Base-by-base conservation (phyloP, 1,140 invertebrate genomes). In the Campoletis sonorensis region DNA sequence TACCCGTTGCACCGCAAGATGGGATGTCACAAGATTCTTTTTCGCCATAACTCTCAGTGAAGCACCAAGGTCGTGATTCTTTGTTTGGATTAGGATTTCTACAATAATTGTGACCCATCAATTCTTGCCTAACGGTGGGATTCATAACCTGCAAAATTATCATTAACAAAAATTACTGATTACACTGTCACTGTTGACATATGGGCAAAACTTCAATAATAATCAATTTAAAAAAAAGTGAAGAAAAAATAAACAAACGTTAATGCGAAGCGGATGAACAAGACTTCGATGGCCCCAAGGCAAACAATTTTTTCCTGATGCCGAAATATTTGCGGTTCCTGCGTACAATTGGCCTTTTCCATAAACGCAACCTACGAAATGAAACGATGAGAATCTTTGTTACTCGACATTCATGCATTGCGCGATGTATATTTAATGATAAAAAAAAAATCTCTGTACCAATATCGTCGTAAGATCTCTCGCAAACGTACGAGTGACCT, bases 41-140 rank as follows among this genome's bases (percentile, higher is more conserved):
- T 77, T 91, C 87, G 0, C 91, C 90, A 5, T 84, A 64, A n/a
- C 76, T 30, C 0, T 83, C 87, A 18, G 89, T 89, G 82, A 89
- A 94, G 81, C 94, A 95, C 94, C 94, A 95, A 0, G 94, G 94
- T n/a, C 86, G 88, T 0, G 86, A 86, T 49, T 93, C 92, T n/a
- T 90, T 91, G 5, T 82, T 86, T 0, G 92, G 91, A 84, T 91
- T 93, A 0, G 93, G 92, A 88, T 94, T 94, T 79, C 94, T 89
- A 82, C 94, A 95, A 82, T 91, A 92, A 85, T 94, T 94, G 79
- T 94, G 93, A 0, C 80, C 84, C 78, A 85, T 86, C 58, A 93
- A 84, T 83, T 89, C 89, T 4, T 88, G 82, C 54, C 87, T 88
- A 37, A 88, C 79, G 8, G 87, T 85, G 33, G 81, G 61, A 82